Evolutionary conservation across 2,888 invertebrate genomes (phyloP), one percentile per base, ranked within the genome.

Genomic region (Trichopria drosophilae): DNA sequence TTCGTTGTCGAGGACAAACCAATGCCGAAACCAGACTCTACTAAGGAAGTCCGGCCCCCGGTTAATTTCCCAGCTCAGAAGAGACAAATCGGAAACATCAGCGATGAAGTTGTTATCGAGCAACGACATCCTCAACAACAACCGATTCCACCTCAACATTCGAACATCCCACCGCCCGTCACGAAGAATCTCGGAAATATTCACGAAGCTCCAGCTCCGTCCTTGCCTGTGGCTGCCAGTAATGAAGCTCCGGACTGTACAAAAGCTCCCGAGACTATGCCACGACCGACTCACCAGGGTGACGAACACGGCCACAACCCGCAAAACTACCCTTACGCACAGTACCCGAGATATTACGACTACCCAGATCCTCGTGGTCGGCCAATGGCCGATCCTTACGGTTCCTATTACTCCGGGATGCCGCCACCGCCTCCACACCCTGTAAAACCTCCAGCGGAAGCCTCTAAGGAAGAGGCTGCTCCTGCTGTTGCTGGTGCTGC

Each of bases 261-360:
- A 13, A 31, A 43, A 4, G 22, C 43, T 13, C 12, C 34, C 1
- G 7, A 35, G 16, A 4, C 31, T 4, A 20, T 45, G 37, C 26
- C 12, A 10, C n/a, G n/a, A n/a, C 19, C 50, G 23, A n/a, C 37
- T 0, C 45, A n/a, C 12, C 45, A 45, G 23, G 44, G 31, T 23
- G 40, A 51, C 6, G 13, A 20, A 18, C 51, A 44, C 29, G 63
- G 59, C 12, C 56, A 69, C 37, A n/a, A n/a, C n/a, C 67, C 71
- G 0, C 73, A 73, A 55, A 68, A 68, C 4, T 75, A 75, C 57
- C 72, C 72, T 4, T 75, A 73, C 40, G 68, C 73, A 7, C 75
- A 75, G 19, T 75, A 71, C 53, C 73, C 74, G 9, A 64, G 73
- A 52, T 74, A 69, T 37, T 72, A 72, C 43, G 72, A 72, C 28